Evolutionary conservation across 2,888 invertebrate genomes (phyloP), one percentile per base, ranked within the genome.

Genomic region (Dromius quadrimaculatus): DNA sequence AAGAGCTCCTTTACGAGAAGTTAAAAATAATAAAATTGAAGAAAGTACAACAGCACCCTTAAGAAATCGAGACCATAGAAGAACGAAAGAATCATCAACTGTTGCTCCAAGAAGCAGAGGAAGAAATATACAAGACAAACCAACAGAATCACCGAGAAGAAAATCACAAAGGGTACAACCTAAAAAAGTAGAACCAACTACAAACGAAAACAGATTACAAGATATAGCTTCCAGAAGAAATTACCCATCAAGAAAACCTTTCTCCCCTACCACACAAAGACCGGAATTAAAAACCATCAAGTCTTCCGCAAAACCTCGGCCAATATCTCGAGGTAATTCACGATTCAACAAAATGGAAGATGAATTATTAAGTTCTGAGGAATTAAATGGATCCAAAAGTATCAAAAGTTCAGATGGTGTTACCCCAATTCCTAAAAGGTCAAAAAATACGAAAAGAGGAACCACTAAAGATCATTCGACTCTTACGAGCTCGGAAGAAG

Each of bases 401-500:
- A 68, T 71, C 11, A 71, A 54, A 61, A 38, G 57, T 23, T 47
- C 54, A 17, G 68, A 69, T 4, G 62, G 22, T n/a, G 57, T 20
- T 13, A 57, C 50, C 71, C 71, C 71, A 64, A 47, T 20, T 34
- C 64, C 38, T 72, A 73, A 73, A 65, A 72, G 66, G 63, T 41
- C 62, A 71, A 13, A 73, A 71, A 64, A 41, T 65, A 15, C 72
- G 47, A 36, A 50, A 61, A 4, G 71, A 47, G 70, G 63, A 15
- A 71, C 65, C 6, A 79, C 65, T 2, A 71, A 70, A 4, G 76
- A 75, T 61, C 74, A 73, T 23, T 63, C 68, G 2, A 61, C 66
- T 13, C 50, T 76, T 11, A 74, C 76, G 0, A 76, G 72, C 28
- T 78, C 83, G 17, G 85, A 85, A 72, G 88, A 89, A 77, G 85